A percentile compares a stretch with the other conserved stretches of the same genome.
phyloP scores from a whole-genome alignment of 1,140 invertebrate species.

The Venturia canescens region DNA sequence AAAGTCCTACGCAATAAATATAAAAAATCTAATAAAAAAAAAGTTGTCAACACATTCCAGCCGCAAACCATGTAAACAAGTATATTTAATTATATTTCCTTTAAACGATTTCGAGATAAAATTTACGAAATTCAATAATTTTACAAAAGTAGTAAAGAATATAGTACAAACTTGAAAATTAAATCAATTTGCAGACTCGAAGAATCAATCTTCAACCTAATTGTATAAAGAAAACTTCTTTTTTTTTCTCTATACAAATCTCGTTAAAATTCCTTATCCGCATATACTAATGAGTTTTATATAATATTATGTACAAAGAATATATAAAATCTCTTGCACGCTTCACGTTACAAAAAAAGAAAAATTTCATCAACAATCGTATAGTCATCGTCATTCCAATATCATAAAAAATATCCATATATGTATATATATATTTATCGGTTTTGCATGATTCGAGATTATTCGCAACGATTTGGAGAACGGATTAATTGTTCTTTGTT shows the following conservation, averaged over 20 bases:
- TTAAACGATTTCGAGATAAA: neutral
- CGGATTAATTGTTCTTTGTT: neutral
- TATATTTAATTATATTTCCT: neutral
- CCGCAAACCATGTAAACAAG: neutral
- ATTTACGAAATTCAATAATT: neutral
- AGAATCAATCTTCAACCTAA: neutral
- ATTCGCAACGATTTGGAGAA: neutral
- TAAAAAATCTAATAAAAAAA: neutral
- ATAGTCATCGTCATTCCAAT: neutral
- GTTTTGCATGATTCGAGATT: neutral
- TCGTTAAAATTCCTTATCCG: neutral
- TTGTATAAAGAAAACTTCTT: neutral
- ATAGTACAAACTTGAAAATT: neutral
- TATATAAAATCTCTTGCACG: neutral
- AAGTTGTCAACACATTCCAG: neutral
- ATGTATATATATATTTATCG: neutral
- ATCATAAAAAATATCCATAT: neutral
- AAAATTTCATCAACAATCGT: neutral
- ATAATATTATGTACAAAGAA: conserved; percentile 10
- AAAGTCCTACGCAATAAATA: neutral
- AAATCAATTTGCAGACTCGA: neutral
- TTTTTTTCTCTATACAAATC: neutral
- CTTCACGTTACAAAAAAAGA: neutral
- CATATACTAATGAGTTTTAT: neutral
- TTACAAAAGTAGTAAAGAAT: neutral